phyloP scores from a whole-genome alignment of 2,797 vertebrate genomes.

The Liasis olivaceus region DNA sequence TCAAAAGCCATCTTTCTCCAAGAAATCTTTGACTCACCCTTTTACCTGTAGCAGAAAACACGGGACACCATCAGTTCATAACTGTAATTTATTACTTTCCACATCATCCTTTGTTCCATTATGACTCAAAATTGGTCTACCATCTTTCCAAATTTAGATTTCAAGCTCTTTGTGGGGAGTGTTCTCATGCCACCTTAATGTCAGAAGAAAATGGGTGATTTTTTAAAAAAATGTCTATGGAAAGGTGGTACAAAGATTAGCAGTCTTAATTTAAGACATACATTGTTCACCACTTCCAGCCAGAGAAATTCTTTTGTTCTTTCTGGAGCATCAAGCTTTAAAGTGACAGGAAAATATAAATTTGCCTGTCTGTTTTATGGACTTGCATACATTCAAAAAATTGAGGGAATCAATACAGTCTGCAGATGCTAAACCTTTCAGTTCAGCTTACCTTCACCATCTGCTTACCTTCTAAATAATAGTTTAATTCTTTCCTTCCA shows the following conservation, averaged over 20 bases:
- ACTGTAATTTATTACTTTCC: not conserved
- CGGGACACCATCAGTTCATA: not conserved
- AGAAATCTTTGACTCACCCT: too few relatives aligned
- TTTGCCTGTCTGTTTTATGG: not conserved
- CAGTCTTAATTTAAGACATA: not conserved
- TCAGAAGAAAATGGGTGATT: not conserved
- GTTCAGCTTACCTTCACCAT: not conserved
- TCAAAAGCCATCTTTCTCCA: not conserved
- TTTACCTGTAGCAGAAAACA: not conserved
- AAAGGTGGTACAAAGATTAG: not conserved
- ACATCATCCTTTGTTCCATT: not conserved
- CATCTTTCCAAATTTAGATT: not conserved
- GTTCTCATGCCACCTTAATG: not conserved
- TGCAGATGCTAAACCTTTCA: not conserved
- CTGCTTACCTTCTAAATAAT: conserved; percentile 16
- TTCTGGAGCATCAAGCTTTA: not conserved
- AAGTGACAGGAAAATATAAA: not conserved
- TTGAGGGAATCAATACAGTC: not conserved
- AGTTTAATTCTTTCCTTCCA: not conserved
- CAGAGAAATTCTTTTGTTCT: not conserved
- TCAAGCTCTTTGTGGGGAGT: not conserved
- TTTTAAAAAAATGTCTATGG: not conserved
- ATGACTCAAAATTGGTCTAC: not conserved
- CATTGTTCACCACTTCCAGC: not conserved
- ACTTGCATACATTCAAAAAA: not conserved